Evolutionary conservation across 1,140 invertebrate species (phyloP).

Genomic region (Zaprionus tsacasi): DNA sequence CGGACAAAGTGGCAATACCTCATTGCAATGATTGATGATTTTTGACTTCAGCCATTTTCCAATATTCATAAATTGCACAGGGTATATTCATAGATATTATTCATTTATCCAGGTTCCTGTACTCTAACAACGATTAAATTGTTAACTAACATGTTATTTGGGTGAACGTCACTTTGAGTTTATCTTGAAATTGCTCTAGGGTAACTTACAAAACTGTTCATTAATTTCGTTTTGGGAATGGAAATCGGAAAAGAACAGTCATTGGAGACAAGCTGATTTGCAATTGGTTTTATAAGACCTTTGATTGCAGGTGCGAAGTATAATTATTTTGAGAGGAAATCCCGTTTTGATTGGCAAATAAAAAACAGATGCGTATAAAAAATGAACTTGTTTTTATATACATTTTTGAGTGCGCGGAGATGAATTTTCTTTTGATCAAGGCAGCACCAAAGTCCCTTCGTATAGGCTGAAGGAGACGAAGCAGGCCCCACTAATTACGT

Average conservation of each 20-base stretch:
- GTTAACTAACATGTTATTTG: too few relatives aligned
- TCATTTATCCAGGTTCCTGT: background rate
- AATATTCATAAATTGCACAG: background rate
- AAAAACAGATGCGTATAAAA: background rate
- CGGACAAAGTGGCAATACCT: background rate
- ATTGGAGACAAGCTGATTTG: background rate
- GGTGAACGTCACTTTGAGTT: too few relatives aligned
- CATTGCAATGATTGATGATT: background rate
- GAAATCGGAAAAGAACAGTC: too few relatives aligned
- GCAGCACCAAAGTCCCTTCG: background rate
- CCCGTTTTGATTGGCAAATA: slow-evolving; percentile 57
- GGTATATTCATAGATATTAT: too few relatives aligned
- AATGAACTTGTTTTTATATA: background rate
- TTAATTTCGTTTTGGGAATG: too few relatives aligned
- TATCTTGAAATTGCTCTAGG: too few relatives aligned
- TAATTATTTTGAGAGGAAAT: slow-evolving; percentile 65
- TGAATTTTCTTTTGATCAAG: background rate
- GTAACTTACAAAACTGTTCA: too few relatives aligned
- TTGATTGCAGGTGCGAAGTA: slow-evolving; percentile 48
- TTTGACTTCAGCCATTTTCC: background rate
- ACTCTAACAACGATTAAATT: too few relatives aligned
- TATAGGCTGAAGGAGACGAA: too few relatives aligned
- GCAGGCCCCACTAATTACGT: too few relatives aligned
- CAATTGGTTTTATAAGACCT: background rate
- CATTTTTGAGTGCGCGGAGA: background rate